Base-by-base conservation (phyloP, 1,140 invertebrate species). In the Armadillidium nasatum region DNA sequence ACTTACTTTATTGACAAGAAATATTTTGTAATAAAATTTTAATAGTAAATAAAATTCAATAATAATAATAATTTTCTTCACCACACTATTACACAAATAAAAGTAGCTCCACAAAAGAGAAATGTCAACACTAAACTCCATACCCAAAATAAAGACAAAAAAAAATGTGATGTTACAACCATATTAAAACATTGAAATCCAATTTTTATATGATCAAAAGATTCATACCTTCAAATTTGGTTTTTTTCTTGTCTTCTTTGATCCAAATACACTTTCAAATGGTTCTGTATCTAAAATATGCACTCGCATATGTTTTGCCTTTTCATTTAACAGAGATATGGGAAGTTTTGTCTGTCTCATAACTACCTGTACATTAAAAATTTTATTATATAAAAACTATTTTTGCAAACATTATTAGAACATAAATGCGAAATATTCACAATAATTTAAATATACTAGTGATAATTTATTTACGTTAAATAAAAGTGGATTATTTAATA, bases 261-360 rank as follows among this genome's bases (percentile, higher is more conserved):
- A 92, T 0, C 97, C 97, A 88, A 99, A 99, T 46, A 95, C 96
- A 82, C 88, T 91, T 77, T 94, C 90, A 87, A 94, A 99, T 82
- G 91, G 91, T 87, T 99, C 95, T 1, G 94, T 98, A 82, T 99
- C 97, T 21, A 99, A 85, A 45, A 99, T 87, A 88, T 99, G 97
- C 3, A 97, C 94, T 77, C 95, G 88, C 33, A 92, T 88, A 85
- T 95, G 89, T 84, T 96, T 97, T 0, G 93, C 91, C 82, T 91
- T 93, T 86, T 99, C 96, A 86, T 98, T 95, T 0, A 99, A 87
- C 44, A 99, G 87, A 0, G 95, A 95, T 21, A 99, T 91, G 0
- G 98, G 98, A 45, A 99, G 87, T 82, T 93, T 93, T 0, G 97
- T 96, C 13, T 95, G 94, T 84, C 93, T 95, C 94, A 99, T 96